Conservation (phyloP, 2,113 vertebrate genomes). For the Lampris megalopsis region DNA sequence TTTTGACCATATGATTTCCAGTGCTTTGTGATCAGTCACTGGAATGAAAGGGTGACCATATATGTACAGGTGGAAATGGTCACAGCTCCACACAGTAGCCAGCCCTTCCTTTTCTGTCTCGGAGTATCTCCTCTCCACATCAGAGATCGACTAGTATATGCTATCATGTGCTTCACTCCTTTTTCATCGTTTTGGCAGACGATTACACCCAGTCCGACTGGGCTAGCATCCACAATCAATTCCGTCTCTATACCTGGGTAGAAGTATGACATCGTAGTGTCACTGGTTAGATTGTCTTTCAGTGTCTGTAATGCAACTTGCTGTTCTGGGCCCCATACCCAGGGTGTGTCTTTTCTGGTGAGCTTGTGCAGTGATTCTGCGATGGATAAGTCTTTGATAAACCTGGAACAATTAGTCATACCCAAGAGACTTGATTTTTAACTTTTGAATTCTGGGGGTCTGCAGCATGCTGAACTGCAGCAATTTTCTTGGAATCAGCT, state of each 20-base stretch:
- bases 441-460: not conserved
- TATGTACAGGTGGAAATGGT: conserved; percentile 25
- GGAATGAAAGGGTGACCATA: conserved; percentile 27
- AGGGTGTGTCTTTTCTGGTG: too few relatives aligned
- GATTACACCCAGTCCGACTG: conserved; percentile 18
- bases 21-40: conserved; percentile 37
- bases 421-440: conserved; percentile 26
- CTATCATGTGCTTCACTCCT: conserved; percentile 9
- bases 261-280: conserved; percentile 18
- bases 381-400: conserved; percentile 28
- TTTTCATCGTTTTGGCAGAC: conserved; percentile 14
- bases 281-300: too few relatives aligned
- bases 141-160: conserved; percentile 24
- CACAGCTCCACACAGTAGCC: conserved; percentile 30
- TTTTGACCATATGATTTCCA: conserved; percentile 37
- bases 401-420: conserved; percentile 27
- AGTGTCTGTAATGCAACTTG: too few relatives aligned
- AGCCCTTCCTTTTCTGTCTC: conserved; percentile 28
- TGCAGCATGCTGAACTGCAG: not conserved
- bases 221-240: not conserved
- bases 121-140: conserved; percentile 23
- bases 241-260: not conserved
- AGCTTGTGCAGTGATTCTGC: conserved; percentile 2
- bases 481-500: conserved; percentile 22
- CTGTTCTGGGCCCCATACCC: too few relatives aligned